Evolutionary conservation across 2,888 invertebrate genomes (phyloP).

Genomic region (Neelides folsomi): DNA sequence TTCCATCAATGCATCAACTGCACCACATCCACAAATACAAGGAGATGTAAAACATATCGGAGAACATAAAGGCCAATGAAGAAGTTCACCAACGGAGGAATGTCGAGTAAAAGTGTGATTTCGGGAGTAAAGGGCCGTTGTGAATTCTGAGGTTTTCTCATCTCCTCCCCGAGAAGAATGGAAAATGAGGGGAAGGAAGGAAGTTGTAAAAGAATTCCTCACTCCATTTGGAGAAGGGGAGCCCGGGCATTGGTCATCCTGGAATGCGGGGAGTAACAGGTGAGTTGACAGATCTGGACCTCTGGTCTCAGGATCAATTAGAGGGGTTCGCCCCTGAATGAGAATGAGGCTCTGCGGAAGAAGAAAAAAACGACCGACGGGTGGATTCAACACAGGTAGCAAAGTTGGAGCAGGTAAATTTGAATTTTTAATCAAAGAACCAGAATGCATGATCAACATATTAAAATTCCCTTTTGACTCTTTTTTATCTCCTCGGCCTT

Average conservation of each 20-base stretch:
- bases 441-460: constrained; percentile 6
- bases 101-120: constrained; percentile 1
- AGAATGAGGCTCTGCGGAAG: constrained; percentile 1
- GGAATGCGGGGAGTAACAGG: background rate
- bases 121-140: constrained; percentile 4
- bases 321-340: background rate
- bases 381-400: constrained; percentile 31
- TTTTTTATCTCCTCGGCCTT: no score
- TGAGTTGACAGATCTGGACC: no score
- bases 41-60: background rate
- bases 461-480: no score
- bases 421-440: constrained; percentile 28
- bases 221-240: no score
- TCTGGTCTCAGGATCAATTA: no score
- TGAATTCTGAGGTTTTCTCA: background rate
- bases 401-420: constrained; percentile 16
- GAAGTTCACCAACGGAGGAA: background rate
- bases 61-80: background rate
- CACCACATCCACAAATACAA: no score
- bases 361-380: constrained; percentile 5
- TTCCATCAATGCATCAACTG: no score
- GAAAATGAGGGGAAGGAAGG: background rate
- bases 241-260: background rate
- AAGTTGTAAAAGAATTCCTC: constrained; percentile 2
- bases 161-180: background rate